Base-by-base conservation (phyloP, 2,113 vertebrate species). In the Oncorhynchus kisutch region DNA sequence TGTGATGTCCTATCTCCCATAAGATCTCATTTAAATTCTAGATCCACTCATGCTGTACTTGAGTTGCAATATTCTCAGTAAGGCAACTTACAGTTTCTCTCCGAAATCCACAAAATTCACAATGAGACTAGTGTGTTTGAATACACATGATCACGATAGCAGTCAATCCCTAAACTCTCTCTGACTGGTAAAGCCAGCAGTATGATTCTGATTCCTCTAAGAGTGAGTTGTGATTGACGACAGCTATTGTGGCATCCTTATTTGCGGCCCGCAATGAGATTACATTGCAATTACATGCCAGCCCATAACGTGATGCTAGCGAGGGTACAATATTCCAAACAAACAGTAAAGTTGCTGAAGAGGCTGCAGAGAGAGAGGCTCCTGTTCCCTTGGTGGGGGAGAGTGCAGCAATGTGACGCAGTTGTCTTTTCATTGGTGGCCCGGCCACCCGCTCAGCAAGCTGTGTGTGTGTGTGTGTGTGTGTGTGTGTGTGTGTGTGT, bases 211-310 rank as follows among this genome's bases (percentile, higher is more conserved):
- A 39, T 39, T 39, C 39, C 14, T 51, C 12, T 16, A 51, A 4
- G 49, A 16, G 11, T 51, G 49, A 79, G 78, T 78, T 82, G 80
- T 76, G 78, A 87, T 76, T 81, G 77, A 74, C 82, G 84, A 74
- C 84, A 86, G 80, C 79, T 86, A 78, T 78, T 78, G 68, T 77
- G 77, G 73, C 85, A 76, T 71, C 16, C 39, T 71, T 81, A 83
- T 78, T 76, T 74, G 62, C 29, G 49, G 73, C 22, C 75, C 73
- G 73, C 24, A 54, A 54, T 75, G 84, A 85, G 71, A 76, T 83
- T 77, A 77, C 76, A 59, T n/a, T 48, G 73, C 78, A 88, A 88
- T 86, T 75, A 78, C 76, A 75, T 75, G 82, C 74, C 25, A 27
- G 78, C 22, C 51, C 48, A 13, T 80, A 69, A 66, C 20, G 54